Evolutionary conservation across 2,113 vertebrate species (phyloP).

Genomic region (Prunella himalayana): DNA sequence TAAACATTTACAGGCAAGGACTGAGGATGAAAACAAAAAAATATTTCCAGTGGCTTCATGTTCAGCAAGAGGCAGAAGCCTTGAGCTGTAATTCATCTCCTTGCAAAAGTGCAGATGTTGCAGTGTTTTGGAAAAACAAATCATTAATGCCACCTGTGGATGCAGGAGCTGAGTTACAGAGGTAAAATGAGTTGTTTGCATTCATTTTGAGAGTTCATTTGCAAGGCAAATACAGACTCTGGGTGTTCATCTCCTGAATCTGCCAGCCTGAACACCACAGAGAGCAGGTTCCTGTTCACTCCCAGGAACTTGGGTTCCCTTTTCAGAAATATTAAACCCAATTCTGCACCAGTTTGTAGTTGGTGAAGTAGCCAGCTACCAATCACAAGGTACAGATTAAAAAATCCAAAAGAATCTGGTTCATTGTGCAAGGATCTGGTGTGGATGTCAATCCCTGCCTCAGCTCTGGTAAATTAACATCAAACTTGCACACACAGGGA

Average conservation of each 20-base stretch:
- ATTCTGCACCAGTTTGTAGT: not conserved
- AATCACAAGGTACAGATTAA: not conserved
- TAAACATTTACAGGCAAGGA: not conserved
- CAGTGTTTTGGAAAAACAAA: not conserved
- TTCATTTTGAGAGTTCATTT: not conserved
- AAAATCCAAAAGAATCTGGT: not conserved
- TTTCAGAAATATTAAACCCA: not conserved
- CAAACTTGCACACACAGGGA: not conserved
- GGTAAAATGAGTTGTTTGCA: not conserved
- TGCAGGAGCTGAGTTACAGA: not conserved
- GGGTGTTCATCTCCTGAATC: not conserved
- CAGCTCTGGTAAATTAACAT: not conserved
- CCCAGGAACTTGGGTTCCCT: not conserved
- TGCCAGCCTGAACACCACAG: not conserved
- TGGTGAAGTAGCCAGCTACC: not conserved
- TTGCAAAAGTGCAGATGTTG: not conserved
- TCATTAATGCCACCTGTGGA: not conserved
- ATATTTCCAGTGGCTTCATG: not conserved
- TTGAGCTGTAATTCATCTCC: not conserved
- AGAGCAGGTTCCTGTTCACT: not conserved
- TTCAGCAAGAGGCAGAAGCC: not conserved
- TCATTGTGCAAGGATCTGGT: accelerated
- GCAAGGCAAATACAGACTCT: not conserved
- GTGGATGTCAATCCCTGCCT: not conserved
- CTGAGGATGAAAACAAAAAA: not conserved